A percentile compares a stretch with the other conserved stretches of the same genome.
Conservation (phyloP, 2,797 vertebrate species). For the Argyrosomus regius region DNA sequence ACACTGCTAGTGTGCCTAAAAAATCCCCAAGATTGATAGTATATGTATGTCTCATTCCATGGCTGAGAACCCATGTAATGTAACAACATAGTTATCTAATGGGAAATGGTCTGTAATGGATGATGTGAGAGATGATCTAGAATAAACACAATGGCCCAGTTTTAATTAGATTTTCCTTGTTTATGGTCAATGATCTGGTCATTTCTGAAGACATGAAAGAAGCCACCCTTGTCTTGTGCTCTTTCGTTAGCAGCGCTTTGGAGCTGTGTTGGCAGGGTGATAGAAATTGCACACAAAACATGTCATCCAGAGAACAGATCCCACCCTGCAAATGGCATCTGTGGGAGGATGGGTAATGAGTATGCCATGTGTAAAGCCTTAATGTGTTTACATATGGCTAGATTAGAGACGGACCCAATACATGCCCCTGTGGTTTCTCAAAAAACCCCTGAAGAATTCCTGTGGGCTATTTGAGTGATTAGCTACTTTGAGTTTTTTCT, state of each 20-base stretch:
- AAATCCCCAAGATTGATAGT: background rate
- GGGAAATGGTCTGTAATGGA: background rate
- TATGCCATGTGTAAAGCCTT: conserved; percentile 69
- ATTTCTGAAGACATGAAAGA: conserved; percentile 25
- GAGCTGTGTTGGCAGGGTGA: conserved; percentile 58
- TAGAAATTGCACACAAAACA: conserved; percentile 53
- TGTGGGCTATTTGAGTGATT: conserved; percentile 81
- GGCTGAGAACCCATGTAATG: background rate
- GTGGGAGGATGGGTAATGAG: conserved; percentile 72
- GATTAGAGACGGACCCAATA: conserved; percentile 78
- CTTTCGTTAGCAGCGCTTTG: conserved; percentile 39
- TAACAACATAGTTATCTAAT: background rate
- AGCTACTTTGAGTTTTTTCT: conserved; percentile 79
- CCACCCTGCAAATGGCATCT: conserved; percentile 61
- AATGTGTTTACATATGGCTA: conserved; percentile 82
- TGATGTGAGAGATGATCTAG: background rate
- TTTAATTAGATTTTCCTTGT: conserved; percentile 13
- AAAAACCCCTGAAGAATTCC: conserved; percentile 79
- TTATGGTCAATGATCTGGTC: conserved; percentile 25
- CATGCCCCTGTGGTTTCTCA: conserved; percentile 75
- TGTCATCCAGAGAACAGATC: conserved; percentile 61
- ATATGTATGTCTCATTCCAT: background rate
- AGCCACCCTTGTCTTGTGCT: conserved; percentile 31
- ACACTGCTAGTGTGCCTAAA: background rate
- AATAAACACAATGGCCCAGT: background rate